Conservation (phyloP, 2,888 invertebrate genomes). For the Himalopsyche anomala region DNA sequence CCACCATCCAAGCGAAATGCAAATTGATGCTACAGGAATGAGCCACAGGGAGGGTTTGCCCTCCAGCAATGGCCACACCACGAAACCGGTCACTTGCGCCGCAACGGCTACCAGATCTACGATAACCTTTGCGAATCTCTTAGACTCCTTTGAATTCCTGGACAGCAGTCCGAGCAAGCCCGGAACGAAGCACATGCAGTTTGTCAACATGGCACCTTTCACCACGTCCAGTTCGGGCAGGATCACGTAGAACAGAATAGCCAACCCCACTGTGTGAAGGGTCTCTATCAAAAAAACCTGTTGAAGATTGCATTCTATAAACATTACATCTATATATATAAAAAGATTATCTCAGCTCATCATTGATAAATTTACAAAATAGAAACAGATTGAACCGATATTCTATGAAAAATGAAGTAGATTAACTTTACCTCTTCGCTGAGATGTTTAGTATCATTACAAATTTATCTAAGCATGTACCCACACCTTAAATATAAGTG, state of each 20-base stretch:
- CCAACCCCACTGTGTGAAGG: constrained; percentile 91
- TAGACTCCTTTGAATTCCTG: constrained; percentile 88
- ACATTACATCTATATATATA: not conserved
- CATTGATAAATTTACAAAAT: too few relatives aligned
- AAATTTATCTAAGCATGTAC: too few relatives aligned
- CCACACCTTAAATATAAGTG: too few relatives aligned
- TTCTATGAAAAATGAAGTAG: too few relatives aligned
- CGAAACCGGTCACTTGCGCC: constrained; percentile 93
- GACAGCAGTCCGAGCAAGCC: constrained; percentile 86
- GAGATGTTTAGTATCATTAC: too few relatives aligned
- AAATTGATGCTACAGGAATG: constrained; percentile 89
- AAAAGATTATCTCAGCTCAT: not conserved
- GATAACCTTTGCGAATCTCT: constrained; percentile 85
- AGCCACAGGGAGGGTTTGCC: constrained; percentile 87
- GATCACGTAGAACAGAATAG: constrained; percentile 90
- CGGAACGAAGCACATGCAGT: constrained; percentile 95
- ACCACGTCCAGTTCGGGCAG: constrained; percentile 95
- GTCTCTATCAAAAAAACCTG: constrained; percentile 91
- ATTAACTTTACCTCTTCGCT: too few relatives aligned
- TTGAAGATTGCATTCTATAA: constrained; percentile 67
- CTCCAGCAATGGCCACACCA: constrained; percentile 93
- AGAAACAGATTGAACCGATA: too few relatives aligned
- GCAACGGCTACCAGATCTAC: constrained; percentile 91
- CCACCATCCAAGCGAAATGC: constrained; percentile 98
- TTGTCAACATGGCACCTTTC: constrained; percentile 96